These are phyloP conservation scores for Todiramphus saurophagus DNA, from an alignment of 2,113 vertebrate species.

Conservation along the genomic window DNA sequence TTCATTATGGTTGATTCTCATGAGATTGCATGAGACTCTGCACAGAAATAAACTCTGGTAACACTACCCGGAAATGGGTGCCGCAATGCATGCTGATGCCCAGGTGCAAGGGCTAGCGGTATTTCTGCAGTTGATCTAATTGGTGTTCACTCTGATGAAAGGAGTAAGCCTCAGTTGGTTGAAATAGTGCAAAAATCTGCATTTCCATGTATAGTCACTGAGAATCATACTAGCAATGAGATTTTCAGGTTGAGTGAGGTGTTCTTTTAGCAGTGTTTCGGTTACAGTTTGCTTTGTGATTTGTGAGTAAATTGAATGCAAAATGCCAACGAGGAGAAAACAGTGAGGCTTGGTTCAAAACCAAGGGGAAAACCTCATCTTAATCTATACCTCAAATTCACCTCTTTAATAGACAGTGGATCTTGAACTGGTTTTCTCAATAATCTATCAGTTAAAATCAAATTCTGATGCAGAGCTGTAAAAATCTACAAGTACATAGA, in stretches of 20 bases:
- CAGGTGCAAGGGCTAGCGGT: neutral
- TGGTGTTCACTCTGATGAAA: neutral
- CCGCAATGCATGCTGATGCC: neutral
- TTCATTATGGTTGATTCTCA: neutral
- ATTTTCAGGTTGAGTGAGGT: neutral
- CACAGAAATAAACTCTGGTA: neutral
- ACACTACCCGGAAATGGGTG: neutral
- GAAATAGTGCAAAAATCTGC: neutral
- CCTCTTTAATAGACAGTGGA: neutral
- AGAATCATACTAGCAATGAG: neutral
- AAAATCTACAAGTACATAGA: neutral
- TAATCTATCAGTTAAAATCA: neutral
- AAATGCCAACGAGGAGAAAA: neutral
- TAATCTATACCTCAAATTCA: neutral
- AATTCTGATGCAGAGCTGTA: neutral
- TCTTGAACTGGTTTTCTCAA: neutral
- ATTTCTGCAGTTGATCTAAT: neutral
- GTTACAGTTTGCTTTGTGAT: neutral
- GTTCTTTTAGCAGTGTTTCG: neutral
- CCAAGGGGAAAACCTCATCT: neutral
- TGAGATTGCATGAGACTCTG: neutral
- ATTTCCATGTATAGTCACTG: neutral
- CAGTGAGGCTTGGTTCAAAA: neutral
- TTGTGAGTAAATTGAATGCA: neutral
- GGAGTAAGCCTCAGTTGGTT: neutral